phyloP scores from a whole-genome alignment of 2,113 vertebrate genomes.

The Tinamus guttatus region DNA sequence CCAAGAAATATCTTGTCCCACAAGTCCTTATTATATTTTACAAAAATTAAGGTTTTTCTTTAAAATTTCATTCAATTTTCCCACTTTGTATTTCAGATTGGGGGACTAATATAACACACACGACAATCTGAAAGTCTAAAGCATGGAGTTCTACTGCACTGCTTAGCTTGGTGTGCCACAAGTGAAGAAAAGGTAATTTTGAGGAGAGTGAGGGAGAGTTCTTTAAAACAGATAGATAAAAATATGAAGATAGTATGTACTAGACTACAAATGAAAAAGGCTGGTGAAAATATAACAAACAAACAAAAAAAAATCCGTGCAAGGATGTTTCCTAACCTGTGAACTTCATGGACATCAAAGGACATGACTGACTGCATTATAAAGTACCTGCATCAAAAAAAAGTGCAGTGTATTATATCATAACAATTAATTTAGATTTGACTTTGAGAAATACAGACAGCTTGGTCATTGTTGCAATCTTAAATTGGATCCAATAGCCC shows the following conservation, averaged over 20 bases:
- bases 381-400: not conserved
- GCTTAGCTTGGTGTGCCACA: not conserved
- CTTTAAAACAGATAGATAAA: not conserved
- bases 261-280: not conserved
- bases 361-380: not conserved
- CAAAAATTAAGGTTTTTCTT: not conserved
- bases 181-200: not conserved
- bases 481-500: not conserved
- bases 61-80: not conserved
- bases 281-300: not conserved
- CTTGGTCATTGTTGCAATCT: accelerated
- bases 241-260: not conserved
- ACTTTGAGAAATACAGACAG: not conserved
- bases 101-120: not conserved
- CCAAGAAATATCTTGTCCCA: not conserved
- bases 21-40: not conserved
- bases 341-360: not conserved
- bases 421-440: not conserved
- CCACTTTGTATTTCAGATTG: not conserved
- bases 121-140: not conserved
- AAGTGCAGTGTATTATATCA: not conserved
- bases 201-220: not conserved
- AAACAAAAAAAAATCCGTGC: accelerated
- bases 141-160: not conserved
- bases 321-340: not conserved